A percentile compares a stretch with the other conserved stretches of the same genome.
These are phyloP conservation scores for Endomychus coccineus DNA, from an alignment of 2,888 invertebrate genomes.

Conservation along the genomic window DNA sequence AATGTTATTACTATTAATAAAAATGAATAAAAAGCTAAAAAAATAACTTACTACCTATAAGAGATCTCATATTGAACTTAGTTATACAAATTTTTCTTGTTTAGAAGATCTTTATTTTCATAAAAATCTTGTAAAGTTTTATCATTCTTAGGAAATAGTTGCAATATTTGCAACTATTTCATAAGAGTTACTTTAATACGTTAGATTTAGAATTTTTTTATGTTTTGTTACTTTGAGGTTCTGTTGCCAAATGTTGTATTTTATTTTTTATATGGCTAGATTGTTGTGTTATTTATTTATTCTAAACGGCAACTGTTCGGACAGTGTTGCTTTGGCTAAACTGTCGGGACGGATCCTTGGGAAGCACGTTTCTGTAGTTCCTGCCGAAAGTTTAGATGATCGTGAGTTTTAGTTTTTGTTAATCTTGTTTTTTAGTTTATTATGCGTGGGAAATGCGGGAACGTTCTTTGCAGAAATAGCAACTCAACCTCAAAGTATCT, in stretches of 20 bases:
- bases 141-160: constrained; percentile 24
- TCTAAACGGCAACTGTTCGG: constrained; percentile 8
- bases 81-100: constrained; percentile 39
- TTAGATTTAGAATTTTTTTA: constrained; percentile 26
- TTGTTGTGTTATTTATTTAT: constrained; percentile 31
- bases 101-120: constrained; percentile 42
- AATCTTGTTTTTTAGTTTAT: constrained; percentile 23
- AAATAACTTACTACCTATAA: constrained; percentile 43
- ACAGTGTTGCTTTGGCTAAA: constrained; percentile 3
- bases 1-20: constrained; percentile 37
- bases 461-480: constrained; percentile 12
- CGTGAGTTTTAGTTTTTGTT: constrained; percentile 23
- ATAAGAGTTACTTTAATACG: constrained; percentile 22
- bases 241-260: constrained; percentile 28
- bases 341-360: constrained; percentile 1
- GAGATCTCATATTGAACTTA: constrained; percentile 46
- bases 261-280: constrained; percentile 27
- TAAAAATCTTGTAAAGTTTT: constrained; percentile 29
- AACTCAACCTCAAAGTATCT: constrained; percentile 29
- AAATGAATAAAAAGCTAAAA: constrained; percentile 35
- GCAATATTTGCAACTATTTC: constrained; percentile 35
- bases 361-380: constrained; percentile 14
- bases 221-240: constrained; percentile 29
- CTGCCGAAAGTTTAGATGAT: constrained; percentile 18
- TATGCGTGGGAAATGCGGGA: constrained; percentile 23